Conservation (phyloP, 1,140 invertebrate species). For the Ceratitis capitata region DNA sequence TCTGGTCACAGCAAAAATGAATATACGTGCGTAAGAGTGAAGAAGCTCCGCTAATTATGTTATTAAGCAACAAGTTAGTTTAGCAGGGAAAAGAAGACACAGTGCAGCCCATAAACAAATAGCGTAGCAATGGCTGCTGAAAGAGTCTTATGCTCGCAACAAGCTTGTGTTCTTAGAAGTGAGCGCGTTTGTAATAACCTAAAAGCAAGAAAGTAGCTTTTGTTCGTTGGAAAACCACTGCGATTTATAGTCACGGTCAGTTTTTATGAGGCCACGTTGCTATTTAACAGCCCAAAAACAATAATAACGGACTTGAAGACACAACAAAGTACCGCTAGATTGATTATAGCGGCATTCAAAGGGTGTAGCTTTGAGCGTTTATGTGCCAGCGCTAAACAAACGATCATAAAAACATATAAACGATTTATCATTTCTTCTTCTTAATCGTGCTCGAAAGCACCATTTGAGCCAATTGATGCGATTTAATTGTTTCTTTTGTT, state of each 20-base stretch:
- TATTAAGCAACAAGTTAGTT: constrained; percentile 9
- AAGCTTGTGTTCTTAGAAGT: too few relatives aligned
- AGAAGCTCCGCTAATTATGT: constrained; percentile 16
- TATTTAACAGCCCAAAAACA: constrained; percentile 29
- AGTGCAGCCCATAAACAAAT: not conserved
- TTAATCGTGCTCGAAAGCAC: not conserved
- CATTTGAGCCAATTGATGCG: constrained; percentile 12
- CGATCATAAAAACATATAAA: not conserved
- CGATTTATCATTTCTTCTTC: not conserved
- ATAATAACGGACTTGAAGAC: not conserved
- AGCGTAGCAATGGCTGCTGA: constrained; percentile 14
- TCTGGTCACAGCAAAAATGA: not conserved
- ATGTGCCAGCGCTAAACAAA: not conserved
- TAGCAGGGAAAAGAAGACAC: not conserved
- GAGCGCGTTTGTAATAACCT: too few relatives aligned
- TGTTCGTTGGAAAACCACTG: not conserved
- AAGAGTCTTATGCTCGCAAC: too few relatives aligned
- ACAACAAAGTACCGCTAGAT: not conserved
- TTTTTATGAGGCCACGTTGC: constrained; percentile 33
- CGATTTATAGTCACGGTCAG: not conserved
- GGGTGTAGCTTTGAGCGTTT: too few relatives aligned
- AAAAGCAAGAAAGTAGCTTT: too few relatives aligned
- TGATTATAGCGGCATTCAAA: not conserved
- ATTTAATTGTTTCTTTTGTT: not conserved
- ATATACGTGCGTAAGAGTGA: not conserved